These are phyloP conservation scores for Numenius phaeopus DNA, from an alignment of 2,797 vertebrate species.

Conservation along the genomic window DNA sequence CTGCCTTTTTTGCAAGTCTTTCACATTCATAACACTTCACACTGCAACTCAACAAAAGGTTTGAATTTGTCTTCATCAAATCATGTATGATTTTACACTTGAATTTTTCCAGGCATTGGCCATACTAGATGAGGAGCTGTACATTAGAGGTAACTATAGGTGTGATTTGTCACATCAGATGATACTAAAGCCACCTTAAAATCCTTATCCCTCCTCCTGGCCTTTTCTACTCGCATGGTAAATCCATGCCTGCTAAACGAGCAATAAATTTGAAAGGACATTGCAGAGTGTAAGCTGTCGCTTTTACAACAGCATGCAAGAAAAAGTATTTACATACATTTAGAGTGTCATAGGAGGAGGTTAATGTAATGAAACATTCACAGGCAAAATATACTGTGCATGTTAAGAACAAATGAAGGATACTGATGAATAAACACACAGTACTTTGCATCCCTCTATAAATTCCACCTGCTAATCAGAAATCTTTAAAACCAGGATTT, in stretches of 20 bases:
- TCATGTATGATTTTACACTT: not conserved
- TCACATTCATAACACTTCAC: not conserved
- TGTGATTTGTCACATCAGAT: not conserved
- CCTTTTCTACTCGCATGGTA: not conserved
- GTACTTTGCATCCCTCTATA: not conserved
- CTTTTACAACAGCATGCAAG: not conserved
- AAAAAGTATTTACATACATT: not conserved
- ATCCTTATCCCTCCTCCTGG: not conserved
- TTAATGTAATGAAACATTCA: not conserved
- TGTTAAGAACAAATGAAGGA: not conserved
- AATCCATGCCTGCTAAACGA: not conserved
- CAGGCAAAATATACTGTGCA: not conserved
- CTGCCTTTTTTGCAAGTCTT: not conserved
- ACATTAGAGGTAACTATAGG: not conserved
- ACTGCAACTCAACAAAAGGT: not conserved
- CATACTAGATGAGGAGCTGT: not conserved
- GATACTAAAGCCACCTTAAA: not conserved
- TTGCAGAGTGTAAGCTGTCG: not conserved
- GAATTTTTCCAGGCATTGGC: not conserved
- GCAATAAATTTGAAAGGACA: not conserved
- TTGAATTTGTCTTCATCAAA: not conserved
- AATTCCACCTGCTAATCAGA: not conserved
- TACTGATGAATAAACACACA: not conserved
- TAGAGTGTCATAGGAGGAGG: not conserved
- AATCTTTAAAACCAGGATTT: not conserved